Conservation (phyloP, 2,113 vertebrate species). For the Genyomyrus donnyi region DNA sequence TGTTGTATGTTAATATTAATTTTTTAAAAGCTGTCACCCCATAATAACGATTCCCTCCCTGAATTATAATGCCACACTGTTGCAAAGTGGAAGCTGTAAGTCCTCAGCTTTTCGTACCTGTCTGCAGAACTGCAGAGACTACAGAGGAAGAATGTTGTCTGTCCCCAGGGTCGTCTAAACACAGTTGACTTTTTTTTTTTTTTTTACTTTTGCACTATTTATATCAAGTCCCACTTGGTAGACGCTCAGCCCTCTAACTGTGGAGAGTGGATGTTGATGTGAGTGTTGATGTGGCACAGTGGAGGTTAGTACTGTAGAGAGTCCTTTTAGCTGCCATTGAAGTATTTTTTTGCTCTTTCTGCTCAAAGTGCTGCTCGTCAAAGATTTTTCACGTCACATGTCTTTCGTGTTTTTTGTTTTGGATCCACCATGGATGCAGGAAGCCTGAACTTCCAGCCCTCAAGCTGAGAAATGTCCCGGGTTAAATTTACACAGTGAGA, state of each 20-base stretch:
- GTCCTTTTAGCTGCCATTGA: background rate
- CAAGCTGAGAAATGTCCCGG: background rate
- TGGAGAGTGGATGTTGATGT: background rate
- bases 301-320: background rate
- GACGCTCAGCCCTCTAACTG: background rate
- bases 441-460: background rate
- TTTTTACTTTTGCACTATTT: background rate
- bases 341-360: background rate
- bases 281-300: background rate
- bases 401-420: background rate
- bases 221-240: background rate
- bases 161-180: background rate
- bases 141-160: background rate
- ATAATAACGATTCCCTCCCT: background rate
- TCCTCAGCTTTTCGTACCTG: background rate
- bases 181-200: background rate
- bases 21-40: background rate
- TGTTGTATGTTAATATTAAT: background rate
- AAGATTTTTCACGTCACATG: background rate
- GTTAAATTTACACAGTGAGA: background rate
- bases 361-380: background rate
- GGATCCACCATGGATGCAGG: background rate
- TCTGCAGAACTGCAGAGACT: background rate
- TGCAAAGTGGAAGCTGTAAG: background rate
- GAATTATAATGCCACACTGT: background rate